Percentiles rank a stretch among this genome's conserved stretches.
These are phyloP conservation scores for Proales similis DNA, from an alignment of 1,140 invertebrate genomes.

Conservation along the genomic window DNA sequence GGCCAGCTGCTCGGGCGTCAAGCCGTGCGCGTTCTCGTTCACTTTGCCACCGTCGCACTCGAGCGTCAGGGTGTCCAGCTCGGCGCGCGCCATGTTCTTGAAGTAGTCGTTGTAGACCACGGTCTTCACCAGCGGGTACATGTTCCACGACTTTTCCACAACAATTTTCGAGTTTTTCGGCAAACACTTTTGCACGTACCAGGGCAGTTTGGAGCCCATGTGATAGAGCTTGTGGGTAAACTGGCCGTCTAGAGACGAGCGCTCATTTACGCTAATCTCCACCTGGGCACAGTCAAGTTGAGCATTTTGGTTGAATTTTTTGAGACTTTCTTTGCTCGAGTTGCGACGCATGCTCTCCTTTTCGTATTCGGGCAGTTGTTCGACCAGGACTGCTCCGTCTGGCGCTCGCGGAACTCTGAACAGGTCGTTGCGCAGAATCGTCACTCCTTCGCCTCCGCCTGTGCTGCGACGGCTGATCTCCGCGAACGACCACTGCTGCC, in stretches of 20 bases:
- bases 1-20: conserved; percentile 68
- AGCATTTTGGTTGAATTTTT: background rate
- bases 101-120: conserved; percentile 29
- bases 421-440: conserved; percentile 62
- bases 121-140: conserved; percentile 32
- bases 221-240: conserved; percentile 99
- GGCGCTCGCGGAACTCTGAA: conserved; percentile 71
- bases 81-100: conserved; percentile 2
- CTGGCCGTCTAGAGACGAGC: conserved; percentile 62
- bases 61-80: conserved; percentile 9
- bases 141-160: conserved; percentile 36
- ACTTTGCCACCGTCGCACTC: conserved; percentile 62
- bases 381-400: background rate
- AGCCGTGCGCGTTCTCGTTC: conserved; percentile 53
- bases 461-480: conserved; percentile 99
- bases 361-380: conserved; percentile 30
- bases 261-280: background rate
- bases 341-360: background rate
- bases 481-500: conserved; percentile 92
- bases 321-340: background rate
- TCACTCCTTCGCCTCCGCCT: conserved; percentile 96
- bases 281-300: background rate
- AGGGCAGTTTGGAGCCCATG: conserved; percentile 57
- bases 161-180: conserved; percentile 30
- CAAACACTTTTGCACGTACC: conserved; percentile 21